Evolutionary conservation across 2,113 vertebrate genomes (phyloP).

Genomic region (Boleophthalmus pectinirostris): DNA sequence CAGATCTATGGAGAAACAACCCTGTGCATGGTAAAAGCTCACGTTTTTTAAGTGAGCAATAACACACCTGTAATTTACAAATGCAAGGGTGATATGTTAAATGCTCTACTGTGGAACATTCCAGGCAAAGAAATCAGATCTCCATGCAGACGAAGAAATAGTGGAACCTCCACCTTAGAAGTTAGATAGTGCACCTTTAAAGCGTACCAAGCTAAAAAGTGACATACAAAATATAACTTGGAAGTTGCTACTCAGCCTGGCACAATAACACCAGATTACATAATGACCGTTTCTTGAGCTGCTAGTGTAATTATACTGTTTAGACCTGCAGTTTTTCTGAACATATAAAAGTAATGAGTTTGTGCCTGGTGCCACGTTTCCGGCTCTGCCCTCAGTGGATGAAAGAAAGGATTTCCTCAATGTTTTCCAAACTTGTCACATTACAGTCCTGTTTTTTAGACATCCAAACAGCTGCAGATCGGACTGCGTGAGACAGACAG

Average conservation of each 20-base stretch:
- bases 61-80: too few species aligned
- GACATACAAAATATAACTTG: neutral
- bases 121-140: too few species aligned
- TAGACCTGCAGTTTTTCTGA: constrained; percentile 22
- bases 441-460: neutral
- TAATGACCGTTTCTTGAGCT: constrained; percentile 21
- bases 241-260: constrained; percentile 13
- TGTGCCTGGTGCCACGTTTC: constrained; percentile 20
- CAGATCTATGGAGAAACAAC: too few species aligned
- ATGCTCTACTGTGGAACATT: too few species aligned
- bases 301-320: constrained; percentile 20
- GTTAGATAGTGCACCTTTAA: too few species aligned
- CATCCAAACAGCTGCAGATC: neutral
- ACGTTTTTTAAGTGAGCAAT: too few species aligned
- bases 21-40: too few species aligned
- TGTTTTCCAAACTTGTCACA: neutral
- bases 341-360: constrained; percentile 12
- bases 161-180: too few species aligned
- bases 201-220: neutral
- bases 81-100: too few species aligned
- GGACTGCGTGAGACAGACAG: constrained; percentile 6
- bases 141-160: too few species aligned
- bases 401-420: constrained; percentile 4
- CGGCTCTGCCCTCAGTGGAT: constrained; percentile 15
- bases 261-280: neutral